A percentile compares a stretch with the other conserved stretches of the same genome.
These are phyloP conservation scores for Felis chaus DNA, from an alignment of 2,113 vertebrate species.

Conservation along the genomic window DNA sequence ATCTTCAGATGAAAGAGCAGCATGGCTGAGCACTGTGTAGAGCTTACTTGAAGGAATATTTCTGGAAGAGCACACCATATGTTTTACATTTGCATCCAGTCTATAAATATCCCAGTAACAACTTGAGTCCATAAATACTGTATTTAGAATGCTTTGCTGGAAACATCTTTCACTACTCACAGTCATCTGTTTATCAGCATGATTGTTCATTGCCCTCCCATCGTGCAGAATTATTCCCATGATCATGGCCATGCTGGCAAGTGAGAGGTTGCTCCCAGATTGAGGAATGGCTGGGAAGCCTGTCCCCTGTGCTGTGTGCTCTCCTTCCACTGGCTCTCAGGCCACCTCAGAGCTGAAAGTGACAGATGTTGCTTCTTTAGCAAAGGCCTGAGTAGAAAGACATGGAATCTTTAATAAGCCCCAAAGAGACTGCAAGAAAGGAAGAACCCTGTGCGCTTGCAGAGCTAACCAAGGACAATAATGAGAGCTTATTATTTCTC, in stretches of 20 bases:
- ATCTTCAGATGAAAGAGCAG: conserved; percentile 81
- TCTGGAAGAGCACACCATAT: conserved; percentile 79
- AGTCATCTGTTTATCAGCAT: conserved; percentile 79
- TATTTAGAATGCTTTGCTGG: conserved; percentile 73
- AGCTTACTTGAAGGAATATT: conserved; percentile 82
- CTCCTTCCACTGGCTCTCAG: background rate
- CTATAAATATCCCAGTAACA: conserved; percentile 85
- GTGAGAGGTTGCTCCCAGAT: rapidly evolving
- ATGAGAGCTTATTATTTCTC: background rate
- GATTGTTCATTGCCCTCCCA: conserved; percentile 41
- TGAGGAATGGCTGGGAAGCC: too few species aligned
- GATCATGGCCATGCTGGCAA: background rate
- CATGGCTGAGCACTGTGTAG: conserved; percentile 69
- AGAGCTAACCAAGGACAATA: background rate
- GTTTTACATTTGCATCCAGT: conserved; percentile 79
- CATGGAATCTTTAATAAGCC: background rate
- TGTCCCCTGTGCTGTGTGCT: background rate
- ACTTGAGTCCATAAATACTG: conserved; percentile 80
- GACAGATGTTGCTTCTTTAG: background rate
- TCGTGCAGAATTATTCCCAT: background rate
- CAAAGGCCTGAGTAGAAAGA: background rate
- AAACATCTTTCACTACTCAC: conserved; percentile 75
- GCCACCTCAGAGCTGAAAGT: background rate
- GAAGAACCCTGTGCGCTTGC: background rate
- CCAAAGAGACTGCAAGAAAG: background rate